A percentile compares a stretch with the other conserved stretches of the same genome.
These are phyloP conservation scores for Capitella teleta DNA, from an alignment of 1,140 invertebrate species.

Conservation along the genomic window DNA sequence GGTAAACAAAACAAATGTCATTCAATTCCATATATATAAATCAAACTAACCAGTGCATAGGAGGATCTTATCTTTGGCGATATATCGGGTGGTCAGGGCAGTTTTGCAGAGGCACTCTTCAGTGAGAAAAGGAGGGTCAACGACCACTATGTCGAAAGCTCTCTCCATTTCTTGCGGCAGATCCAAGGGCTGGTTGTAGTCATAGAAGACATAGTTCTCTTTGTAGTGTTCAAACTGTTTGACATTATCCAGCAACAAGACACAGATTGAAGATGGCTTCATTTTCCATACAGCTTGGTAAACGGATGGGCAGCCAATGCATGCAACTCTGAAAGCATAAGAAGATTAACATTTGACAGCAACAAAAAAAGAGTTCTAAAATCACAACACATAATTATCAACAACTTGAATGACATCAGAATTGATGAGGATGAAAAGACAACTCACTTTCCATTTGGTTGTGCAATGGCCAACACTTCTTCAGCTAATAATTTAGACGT, in stretches of 20 bases:
- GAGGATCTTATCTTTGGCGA: constrained; percentile 70
- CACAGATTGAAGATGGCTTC: constrained; percentile 20
- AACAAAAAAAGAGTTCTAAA: neutral
- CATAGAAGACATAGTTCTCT: constrained; percentile 73
- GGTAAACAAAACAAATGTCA: constrained; percentile 6
- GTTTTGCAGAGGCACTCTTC: constrained; percentile 84
- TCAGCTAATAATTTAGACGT: too few relatives aligned
- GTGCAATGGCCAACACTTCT: too few relatives aligned
- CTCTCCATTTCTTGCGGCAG: constrained; percentile 51
- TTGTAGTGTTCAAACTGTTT: constrained; percentile 65
- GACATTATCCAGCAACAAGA: constrained; percentile 54
- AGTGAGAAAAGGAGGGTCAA: constrained; percentile 87
- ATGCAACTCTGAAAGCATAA: constrained; percentile 51
- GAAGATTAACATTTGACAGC: neutral
- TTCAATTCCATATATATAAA: constrained; percentile 6
- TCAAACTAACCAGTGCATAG: constrained; percentile 67
- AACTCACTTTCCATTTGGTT: too few relatives aligned
- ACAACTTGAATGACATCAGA: too few relatives aligned
- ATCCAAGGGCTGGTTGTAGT: constrained; percentile 70
- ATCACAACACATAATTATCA: too few relatives aligned
- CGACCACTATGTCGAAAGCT: constrained; percentile 73
- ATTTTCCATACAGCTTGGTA: constrained; percentile 49
- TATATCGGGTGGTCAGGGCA: constrained; percentile 60
- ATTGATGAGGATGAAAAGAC: too few relatives aligned
- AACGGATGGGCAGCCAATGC: constrained; percentile 80